Base-by-base conservation (phyloP, 2,888 invertebrate species). In the Drosophila robusta region DNA sequence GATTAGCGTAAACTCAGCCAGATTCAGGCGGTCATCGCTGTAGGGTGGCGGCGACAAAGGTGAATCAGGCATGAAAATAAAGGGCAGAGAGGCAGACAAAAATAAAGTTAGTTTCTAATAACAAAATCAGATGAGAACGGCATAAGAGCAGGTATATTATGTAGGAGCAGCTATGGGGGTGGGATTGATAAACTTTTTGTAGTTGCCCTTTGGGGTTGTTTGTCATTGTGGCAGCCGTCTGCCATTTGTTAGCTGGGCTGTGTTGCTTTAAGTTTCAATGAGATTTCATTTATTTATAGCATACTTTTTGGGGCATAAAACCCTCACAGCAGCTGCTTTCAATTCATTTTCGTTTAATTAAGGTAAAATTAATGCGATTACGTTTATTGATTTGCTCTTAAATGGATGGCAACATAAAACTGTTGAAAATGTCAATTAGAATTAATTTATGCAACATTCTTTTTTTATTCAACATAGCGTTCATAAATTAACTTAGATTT, bases 1-100 rank as follows among this genome's bases (percentile, higher is more conserved):
- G 90, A 98, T 95, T 68, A 96, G 93, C 16, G 95, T 94, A 91
- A 97, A 97, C 93, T 97, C 97, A 1, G 94, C 93, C 56, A 95
- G 91, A 89, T 95, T 96, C 78, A 97, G 92, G 83, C 94, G 95
- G 69, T 96, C 97, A 92, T 97, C 97, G 42, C 96, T 96, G 90
- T 29, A 92, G 91, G 11, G 26, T 42, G 12, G 38, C 8, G 39
- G 32, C 42, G n/a, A 18, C 42, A 61, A 58, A 69, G 67, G 75
- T 75, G 76, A 75, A 63, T 70, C 80, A 69, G 69, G 56, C 80
- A 78, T 80, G 80, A 70, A 78, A 79, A 55, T 69, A 78, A 69
- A 76, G 49, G 77, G 45, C 34, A 65, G 55, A 18, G 52, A 69
- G 65, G 16, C 45, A 44, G 58, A 42, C 52, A 41, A 50, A 69